Evolutionary conservation across 37 sponge, comb jelly and placozoan species (phyloP).

Genomic region (Bolinopsis microptera): DNA sequence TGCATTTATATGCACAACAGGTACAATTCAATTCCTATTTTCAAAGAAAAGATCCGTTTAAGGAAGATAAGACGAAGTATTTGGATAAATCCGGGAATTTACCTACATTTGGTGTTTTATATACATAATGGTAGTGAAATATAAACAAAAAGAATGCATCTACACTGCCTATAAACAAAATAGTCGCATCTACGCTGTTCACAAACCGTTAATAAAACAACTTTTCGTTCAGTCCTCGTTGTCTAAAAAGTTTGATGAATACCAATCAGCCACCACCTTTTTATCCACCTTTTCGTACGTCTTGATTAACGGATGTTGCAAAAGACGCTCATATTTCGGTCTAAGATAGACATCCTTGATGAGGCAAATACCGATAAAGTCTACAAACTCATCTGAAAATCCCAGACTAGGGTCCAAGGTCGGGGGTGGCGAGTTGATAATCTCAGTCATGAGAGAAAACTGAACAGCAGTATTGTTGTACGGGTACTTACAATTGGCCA

Average conservation of each 20-base stretch:
- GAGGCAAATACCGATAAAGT: slow-evolving; percentile 21
- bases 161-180: not conserved
- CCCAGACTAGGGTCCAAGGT: not conserved
- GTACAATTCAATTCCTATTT: not conserved
- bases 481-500: slow-evolving; percentile 51
- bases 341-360: slow-evolving; percentile 1
- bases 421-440: slow-evolving; percentile 32
- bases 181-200: not conserved
- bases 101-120: not conserved
- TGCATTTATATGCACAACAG: not conserved
- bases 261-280: not conserved
- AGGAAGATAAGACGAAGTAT: not conserved
- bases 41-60: not conserved
- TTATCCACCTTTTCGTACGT: not conserved
- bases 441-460: slow-evolving; percentile 49
- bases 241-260: slow-evolving; percentile 24
- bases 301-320: slow-evolving; percentile 40
- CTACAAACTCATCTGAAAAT: slow-evolving; percentile 1
- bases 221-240: not conserved
- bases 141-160: not conserved
- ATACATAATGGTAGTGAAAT: not conserved
- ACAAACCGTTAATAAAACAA: not conserved
- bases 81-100: not conserved
- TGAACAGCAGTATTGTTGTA: slow-evolving; percentile 38
- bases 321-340: slow-evolving; percentile 24